These are phyloP conservation scores for Myotis yumanensis DNA, from an alignment of 2,113 vertebrate species.

Conservation along the genomic window DNA sequence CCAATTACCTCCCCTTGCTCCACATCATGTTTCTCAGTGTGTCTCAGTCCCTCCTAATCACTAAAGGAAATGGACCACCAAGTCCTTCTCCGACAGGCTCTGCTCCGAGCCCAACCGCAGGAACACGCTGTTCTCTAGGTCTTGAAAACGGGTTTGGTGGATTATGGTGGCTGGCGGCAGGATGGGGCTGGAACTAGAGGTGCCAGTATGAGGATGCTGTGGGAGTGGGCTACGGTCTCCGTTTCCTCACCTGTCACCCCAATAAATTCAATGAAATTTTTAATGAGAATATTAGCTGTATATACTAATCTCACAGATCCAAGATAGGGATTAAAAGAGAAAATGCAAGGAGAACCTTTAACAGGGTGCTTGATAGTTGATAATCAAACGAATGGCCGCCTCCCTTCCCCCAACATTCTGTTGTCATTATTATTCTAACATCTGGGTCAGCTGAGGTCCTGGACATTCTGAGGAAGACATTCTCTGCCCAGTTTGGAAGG, in stretches of 20 bases:
- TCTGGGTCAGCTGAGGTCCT: not conserved
- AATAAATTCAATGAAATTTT: not conserved
- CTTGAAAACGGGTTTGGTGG: not conserved
- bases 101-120: accelerated
- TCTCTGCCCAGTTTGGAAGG: not conserved
- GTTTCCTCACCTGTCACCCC: not conserved
- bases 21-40: not conserved
- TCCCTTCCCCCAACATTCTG: not conserved
- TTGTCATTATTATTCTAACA: not conserved
- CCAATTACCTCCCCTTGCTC: not conserved
- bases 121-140: not conserved
- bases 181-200: not conserved
- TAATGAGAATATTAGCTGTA: not conserved
- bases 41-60: not conserved
- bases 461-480: not conserved
- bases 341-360: not conserved
- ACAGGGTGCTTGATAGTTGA: accelerated
- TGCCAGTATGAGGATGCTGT: accelerated
- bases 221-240: not conserved
- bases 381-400: not conserved
- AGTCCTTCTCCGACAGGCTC: not conserved
- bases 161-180: not conserved
- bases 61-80: accelerated
- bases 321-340: not conserved
- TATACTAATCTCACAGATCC: not conserved